Evolutionary conservation across 30 jellyfish, hydroid and myxozoan genomes (phyloP).

Genomic region (Chrysaora quinquecirrha): DNA sequence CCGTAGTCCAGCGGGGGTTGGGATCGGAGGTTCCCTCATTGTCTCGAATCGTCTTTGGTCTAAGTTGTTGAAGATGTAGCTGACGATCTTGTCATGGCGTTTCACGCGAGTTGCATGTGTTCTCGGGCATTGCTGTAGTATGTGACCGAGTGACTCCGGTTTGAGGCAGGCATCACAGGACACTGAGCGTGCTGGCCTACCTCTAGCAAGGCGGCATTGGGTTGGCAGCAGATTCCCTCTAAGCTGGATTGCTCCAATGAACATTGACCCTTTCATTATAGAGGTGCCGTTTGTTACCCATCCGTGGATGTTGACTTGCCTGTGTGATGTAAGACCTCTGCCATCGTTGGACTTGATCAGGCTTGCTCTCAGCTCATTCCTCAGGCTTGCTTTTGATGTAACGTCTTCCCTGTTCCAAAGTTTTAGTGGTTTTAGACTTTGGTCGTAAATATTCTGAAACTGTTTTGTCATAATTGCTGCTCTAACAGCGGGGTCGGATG

Average conservation of each 20-base stretch:
- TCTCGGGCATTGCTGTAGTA: conserved; percentile 5
- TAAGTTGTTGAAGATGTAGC: background rate
- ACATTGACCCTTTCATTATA: background rate
- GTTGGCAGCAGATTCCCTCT: background rate
- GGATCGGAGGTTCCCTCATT: background rate
- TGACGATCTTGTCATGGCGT: background rate
- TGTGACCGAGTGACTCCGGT: conserved; percentile 14
- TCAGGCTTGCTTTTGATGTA: background rate
- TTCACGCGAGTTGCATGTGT: background rate
- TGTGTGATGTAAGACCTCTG: background rate
- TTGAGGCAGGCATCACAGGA: background rate
- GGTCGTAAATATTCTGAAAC: background rate
- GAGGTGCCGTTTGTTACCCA: background rate
- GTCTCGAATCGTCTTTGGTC: background rate
- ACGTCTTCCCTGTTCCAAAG: background rate
- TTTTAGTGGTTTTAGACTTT: background rate
- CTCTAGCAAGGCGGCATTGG: background rate
- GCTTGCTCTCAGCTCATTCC: background rate
- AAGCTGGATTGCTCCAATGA: background rate
- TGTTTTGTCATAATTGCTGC: background rate
- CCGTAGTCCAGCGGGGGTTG: background rate
- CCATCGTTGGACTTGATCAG: background rate
- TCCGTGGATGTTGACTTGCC: background rate
- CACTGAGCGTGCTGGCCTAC: background rate
- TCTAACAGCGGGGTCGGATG: background rate